phyloP scores from a whole-genome alignment of 2,113 vertebrate species.

The Brevimyrus niger region DNA sequence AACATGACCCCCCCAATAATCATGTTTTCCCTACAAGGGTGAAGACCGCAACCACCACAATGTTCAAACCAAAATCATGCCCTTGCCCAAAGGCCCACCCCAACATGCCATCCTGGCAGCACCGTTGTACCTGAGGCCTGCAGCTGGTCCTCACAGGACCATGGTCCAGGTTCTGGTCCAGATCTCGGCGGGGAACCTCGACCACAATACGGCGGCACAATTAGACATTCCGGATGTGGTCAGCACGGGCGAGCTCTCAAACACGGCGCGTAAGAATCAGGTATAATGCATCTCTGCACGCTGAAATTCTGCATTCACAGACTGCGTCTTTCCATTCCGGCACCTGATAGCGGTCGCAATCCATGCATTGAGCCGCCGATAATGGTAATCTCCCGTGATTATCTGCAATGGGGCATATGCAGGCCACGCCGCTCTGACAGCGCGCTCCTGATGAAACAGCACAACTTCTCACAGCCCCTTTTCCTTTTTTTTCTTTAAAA shows the following conservation, averaged over 20 bases:
- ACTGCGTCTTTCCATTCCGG: slow-evolving; percentile 20
- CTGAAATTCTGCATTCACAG: not conserved
- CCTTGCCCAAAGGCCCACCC: not conserved
- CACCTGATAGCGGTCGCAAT: slow-evolving; percentile 38
- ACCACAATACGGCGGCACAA: not conserved
- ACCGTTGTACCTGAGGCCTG: no score
- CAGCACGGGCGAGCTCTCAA: not conserved
- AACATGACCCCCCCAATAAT: no score
- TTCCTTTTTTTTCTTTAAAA: slow-evolving; percentile 20
- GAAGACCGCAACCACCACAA: no score
- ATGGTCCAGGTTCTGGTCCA: not conserved
- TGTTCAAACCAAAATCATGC: no score
- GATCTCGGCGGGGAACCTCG: not conserved
- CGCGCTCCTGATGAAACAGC: slow-evolving; percentile 41
- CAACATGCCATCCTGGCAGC: not conserved
- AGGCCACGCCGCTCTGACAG: slow-evolving; percentile 54
- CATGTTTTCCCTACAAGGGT: no score
- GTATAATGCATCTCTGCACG: not conserved
- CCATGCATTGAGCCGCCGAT: slow-evolving; percentile 51
- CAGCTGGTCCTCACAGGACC: not conserved
- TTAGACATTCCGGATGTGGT: not conserved
- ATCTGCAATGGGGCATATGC: slow-evolving; percentile 62
- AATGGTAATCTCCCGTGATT: slow-evolving; percentile 63
- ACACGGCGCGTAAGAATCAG: not conserved
- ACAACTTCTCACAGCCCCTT: slow-evolving; percentile 45